Conservation (phyloP, 2,888 invertebrate species). For the Drosophila lacicola region DNA sequence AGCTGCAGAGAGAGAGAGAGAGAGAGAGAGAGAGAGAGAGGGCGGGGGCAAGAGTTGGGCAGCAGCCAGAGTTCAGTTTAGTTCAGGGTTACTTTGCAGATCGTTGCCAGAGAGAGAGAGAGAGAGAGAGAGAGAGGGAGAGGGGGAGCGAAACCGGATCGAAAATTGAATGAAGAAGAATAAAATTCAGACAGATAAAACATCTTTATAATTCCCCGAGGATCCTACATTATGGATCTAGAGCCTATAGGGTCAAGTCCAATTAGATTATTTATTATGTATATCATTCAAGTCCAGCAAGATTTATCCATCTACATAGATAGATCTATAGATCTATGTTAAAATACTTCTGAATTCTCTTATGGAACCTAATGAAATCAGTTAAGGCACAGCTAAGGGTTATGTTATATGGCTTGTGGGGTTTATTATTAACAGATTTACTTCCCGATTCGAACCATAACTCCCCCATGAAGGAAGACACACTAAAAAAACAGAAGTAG, state of each 20-base stretch:
- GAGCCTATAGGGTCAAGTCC: too few relatives aligned
- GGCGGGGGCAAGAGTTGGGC: not conserved
- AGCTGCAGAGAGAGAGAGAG: not conserved
- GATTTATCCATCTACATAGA: too few relatives aligned
- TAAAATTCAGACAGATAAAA: too few relatives aligned
- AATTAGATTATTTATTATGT: too few relatives aligned
- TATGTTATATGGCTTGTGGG: too few relatives aligned
- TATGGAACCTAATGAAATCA: too few relatives aligned
- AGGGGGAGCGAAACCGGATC: not conserved
- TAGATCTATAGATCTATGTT: too few relatives aligned
- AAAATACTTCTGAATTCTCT: too few relatives aligned
- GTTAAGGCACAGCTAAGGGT: too few relatives aligned
- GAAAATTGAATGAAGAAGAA: constrained; percentile 1
- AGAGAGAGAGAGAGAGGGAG: not conserved
- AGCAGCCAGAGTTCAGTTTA: not conserved
- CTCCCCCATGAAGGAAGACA: constrained; percentile 16
- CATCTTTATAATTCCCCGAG: too few relatives aligned
- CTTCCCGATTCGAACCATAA: constrained; percentile 4
- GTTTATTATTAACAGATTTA: not conserved
- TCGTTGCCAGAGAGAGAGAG: not conserved
- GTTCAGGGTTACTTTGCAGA: not conserved
- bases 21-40: not conserved
- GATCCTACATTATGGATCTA: too few relatives aligned
- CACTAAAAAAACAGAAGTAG: not conserved
- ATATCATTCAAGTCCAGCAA: too few relatives aligned